Conservation (phyloP, 53 echinoderm and acorn worm genomes). For the Paracentrotus lividus region DNA sequence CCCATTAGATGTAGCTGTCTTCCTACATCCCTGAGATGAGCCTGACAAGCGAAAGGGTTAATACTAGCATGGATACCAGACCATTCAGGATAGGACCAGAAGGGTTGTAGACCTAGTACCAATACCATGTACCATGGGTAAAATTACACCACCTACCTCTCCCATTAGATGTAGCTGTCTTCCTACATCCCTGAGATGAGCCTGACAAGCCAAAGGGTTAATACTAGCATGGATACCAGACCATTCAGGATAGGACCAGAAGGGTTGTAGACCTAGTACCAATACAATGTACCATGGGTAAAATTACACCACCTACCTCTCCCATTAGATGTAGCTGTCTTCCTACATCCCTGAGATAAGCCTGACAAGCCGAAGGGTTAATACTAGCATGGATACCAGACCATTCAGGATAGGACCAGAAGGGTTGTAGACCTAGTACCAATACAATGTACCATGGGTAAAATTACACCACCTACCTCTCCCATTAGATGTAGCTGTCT, state of each 20-base stretch:
- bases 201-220: slow-evolving; percentile 76
- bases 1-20: slow-evolving; percentile 83
- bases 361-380: slow-evolving; percentile 90
- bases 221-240: neutral
- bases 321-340: slow-evolving; percentile 84
- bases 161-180: slow-evolving; percentile 85
- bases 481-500: slow-evolving; percentile 85
- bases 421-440: neutral
- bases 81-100: too few relatives aligned
- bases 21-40: slow-evolving; percentile 72
- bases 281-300: too few relatives aligned
- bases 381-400: slow-evolving; percentile 88
- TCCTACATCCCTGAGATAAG: slow-evolving; percentile 75
- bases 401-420: too few relatives aligned
- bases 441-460: neutral
- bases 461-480: slow-evolving; percentile 38
- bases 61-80: slow-evolving; percentile 85
- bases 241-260: too few relatives aligned
- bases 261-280: too few relatives aligned
- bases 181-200: slow-evolving; percentile 76
- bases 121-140: too few relatives aligned
- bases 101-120: too few relatives aligned
- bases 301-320: slow-evolving; percentile 10
- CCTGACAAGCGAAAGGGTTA: slow-evolving; percentile 88
- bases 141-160: slow-evolving; percentile 12